Base-by-base conservation (phyloP, 1,140 invertebrate genomes). In the Cepaea nemoralis region DNA sequence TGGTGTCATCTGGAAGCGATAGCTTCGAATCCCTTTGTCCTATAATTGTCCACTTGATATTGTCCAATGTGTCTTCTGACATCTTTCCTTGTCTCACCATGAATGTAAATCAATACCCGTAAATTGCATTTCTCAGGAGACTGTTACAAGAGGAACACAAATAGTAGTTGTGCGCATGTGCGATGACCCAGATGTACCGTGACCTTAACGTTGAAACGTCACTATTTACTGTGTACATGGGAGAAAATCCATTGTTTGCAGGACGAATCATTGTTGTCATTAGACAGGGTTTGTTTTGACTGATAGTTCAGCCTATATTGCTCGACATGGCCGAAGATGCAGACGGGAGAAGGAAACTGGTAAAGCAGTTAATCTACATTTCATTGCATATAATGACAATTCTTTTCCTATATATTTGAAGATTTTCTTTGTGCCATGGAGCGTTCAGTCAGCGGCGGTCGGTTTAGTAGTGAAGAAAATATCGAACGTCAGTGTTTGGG, bases 261-360 rank as follows among this genome's bases (percentile, higher is more conserved):
- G 12, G 19, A 39, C 10, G 66, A 35, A 12, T 37, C 50, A 55
- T 22, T 55, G 50, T 55, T 55, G 19, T 55, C 50, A 22, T 55
- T 55, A 24, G n/a, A n/a, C 22, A 55, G 50, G 8, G 2, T 55
- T 8, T 55, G n/a, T 19, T 1, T 14, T 22, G 50, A 10, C 50
- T 16, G 31, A 39, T 39, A 69, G 16, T 16, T 16, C n/a, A 16
- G 50, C 3, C 5, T 33, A 39, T 69, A n/a, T 31, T 39, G 5
- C 5, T 42, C 39, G 85, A 59, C 45, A 87, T 89, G 87, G 85
- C 76, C 77, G 88, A 89, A 73, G 77, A 78, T 63, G 73, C 83
- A 71, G 88, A 89, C 35, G 79, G 83, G 67, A 86, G 88, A 74
- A 83, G 88, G 69, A 88, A 86, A 86, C 87, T 89, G 88, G 88